phyloP scores from a whole-genome alignment of 2,113 vertebrate species.

The western clawed frog (Xenopus tropicalis) region UCB_Xtro_10.0 CM004446.2:143384001-143384500 shows the following conservation, averaged over 20 bases:
- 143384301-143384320: constrained; percentile 55
- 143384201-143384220: too few relatives aligned
- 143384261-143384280: constrained; percentile 45
- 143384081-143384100: too few relatives aligned
- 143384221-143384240: background rate
- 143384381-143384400: constrained; percentile 67
- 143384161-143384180: too few relatives aligned
- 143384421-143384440: constrained; percentile 58
- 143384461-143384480: constrained; percentile 60
- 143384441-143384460: constrained; percentile 56
- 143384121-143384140: too few relatives aligned
- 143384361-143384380: constrained; percentile 52
- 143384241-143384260: constrained; percentile 12
- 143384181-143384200: too few relatives aligned
- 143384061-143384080: too few relatives aligned
- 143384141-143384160: too few relatives aligned
- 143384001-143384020: too few relatives aligned
- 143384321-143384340: constrained; percentile 18
- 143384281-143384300: constrained; percentile 68
- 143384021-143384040: too few relatives aligned
- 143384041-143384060: too few relatives aligned
- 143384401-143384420: constrained; percentile 70
- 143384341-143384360: constrained; percentile 59
- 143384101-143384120: too few relatives aligned
- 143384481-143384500: constrained; percentile 45